phyloP scores from a whole-genome alignment of 2,888 invertebrate genomes.

The Mesorhabditis spiculigera region DNA sequence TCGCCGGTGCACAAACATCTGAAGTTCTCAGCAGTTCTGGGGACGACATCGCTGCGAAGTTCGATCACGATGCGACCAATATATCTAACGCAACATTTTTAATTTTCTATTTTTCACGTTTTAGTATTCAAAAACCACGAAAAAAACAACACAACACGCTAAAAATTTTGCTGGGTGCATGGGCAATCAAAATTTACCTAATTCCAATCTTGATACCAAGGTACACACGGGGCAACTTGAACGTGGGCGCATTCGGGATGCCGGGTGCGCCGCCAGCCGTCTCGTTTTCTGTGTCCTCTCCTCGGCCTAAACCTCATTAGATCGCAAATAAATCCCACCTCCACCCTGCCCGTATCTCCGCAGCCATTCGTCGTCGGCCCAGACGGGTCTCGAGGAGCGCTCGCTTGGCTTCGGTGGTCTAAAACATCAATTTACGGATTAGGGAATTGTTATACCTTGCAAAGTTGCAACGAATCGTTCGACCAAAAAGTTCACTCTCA shows the following conservation, averaged over 20 bases:
- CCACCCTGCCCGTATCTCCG: constrained; percentile 74
- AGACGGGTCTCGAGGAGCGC: constrained; percentile 71
- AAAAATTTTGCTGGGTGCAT: background rate
- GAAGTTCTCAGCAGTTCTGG: constrained; percentile 74
- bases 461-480: constrained; percentile 39
- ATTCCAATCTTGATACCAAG: constrained; percentile 87
- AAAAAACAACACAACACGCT: constrained; percentile 14
- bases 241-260: constrained; percentile 35
- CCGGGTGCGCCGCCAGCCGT: constrained; percentile 21
- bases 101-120: background rate
- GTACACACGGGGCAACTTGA: constrained; percentile 71
- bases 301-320: constrained; percentile 7
- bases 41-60: constrained; percentile 85
- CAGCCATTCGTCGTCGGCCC: constrained; percentile 98
- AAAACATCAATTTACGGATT: background rate
- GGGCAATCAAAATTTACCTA: constrained; percentile 20
- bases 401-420: constrained; percentile 91
- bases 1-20: constrained; percentile 66
- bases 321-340: background rate
- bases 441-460: background rate
- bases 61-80: constrained; percentile 84
- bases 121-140: too few species aligned
- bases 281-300: constrained; percentile 17
- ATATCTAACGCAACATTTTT: constrained; percentile 22
- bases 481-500: constrained; percentile 91